Conservation (phyloP, 30 jellyfish, hydroid and myxozoan species). For the Pseudorhiza aurosa region DNA sequence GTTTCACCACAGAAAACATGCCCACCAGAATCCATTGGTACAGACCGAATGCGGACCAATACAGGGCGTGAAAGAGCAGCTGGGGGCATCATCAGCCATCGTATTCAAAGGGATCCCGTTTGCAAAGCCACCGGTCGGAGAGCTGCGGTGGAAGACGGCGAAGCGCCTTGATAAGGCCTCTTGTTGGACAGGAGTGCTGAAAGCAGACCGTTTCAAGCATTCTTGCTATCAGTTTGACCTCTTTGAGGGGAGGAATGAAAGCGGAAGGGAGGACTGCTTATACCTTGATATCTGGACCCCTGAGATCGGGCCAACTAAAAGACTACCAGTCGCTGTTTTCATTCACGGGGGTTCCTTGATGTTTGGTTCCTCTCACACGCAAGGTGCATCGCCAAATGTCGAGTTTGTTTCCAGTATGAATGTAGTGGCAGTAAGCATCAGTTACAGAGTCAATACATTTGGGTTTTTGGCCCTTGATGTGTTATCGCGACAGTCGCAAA, state of each 20-base stretch:
- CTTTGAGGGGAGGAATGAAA: neutral
- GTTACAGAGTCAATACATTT: conserved; percentile 72
- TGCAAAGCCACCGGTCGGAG: conserved; percentile 83
- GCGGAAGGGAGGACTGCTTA: conserved; percentile 36
- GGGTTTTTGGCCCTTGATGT: conserved; percentile 70
- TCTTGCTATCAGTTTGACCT: conserved; percentile 21
- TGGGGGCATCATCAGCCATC: neutral
- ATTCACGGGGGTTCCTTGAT: neutral
- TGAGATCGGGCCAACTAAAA: neutral
- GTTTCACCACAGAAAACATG: neutral
- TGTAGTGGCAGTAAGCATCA: conserved; percentile 77
- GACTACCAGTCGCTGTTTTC: conserved; percentile 48
- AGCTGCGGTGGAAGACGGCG: conserved; percentile 78
- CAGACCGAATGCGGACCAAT: conserved; percentile 9
- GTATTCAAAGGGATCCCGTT: conserved; percentile 85
- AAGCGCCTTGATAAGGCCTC: neutral
- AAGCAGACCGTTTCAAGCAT: conserved; percentile 29
- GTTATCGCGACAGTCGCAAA: conserved; percentile 29
- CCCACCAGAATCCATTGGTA: neutral
- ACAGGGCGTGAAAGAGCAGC: neutral
- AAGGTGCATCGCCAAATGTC: conserved; percentile 27
- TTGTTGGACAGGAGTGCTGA: conserved; percentile 71
- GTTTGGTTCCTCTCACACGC: conserved; percentile 65
- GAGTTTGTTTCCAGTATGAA: neutral
- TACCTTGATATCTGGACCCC: neutral